phyloP scores from a whole-genome alignment of 2,888 invertebrate genomes.

The Eupithecia abbreviata region DNA sequence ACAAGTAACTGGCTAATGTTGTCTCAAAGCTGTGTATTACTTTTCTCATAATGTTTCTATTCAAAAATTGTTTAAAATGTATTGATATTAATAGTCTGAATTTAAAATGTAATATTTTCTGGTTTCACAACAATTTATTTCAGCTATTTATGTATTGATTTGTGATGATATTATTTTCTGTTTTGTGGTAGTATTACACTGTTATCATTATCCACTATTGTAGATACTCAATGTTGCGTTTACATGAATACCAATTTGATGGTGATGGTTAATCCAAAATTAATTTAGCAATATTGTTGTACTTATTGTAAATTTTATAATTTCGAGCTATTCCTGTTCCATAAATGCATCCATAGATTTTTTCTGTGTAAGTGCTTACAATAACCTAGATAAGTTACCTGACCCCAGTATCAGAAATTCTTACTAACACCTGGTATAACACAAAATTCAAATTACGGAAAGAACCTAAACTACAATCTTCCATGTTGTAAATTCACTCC shows the following conservation, averaged over 20 bases:
- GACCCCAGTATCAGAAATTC: neutral
- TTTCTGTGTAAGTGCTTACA: neutral
- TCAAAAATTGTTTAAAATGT: neutral
- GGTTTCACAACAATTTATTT: slow-evolving; percentile 16
- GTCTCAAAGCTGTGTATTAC: slow-evolving; percentile 48
- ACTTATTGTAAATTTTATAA: neutral
- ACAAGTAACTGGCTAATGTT: slow-evolving; percentile 54
- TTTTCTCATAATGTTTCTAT: slow-evolving; percentile 25
- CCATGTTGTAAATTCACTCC: neutral
- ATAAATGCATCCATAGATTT: neutral
- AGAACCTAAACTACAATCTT: neutral
- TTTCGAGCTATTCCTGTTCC: neutral
- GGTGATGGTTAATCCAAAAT: slow-evolving; percentile 15
- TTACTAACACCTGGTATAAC: neutral
- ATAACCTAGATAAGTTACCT: slow-evolving; percentile 5
- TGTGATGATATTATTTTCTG: slow-evolving; percentile 31
- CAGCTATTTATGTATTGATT: slow-evolving; percentile 20
- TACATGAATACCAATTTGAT: neutral
- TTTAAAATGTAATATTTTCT: slow-evolving; percentile 10
- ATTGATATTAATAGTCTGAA: neutral
- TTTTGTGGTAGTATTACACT: slow-evolving; percentile 26
- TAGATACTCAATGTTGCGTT: slow-evolving; percentile 4
- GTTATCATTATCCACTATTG: slow-evolving; percentile 14
- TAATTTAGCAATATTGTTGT: slow-evolving; percentile 9
- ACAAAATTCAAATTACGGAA: neutral